Conservation (phyloP, 2,113 vertebrate genomes). For the Ellobius talpinus region DNA sequence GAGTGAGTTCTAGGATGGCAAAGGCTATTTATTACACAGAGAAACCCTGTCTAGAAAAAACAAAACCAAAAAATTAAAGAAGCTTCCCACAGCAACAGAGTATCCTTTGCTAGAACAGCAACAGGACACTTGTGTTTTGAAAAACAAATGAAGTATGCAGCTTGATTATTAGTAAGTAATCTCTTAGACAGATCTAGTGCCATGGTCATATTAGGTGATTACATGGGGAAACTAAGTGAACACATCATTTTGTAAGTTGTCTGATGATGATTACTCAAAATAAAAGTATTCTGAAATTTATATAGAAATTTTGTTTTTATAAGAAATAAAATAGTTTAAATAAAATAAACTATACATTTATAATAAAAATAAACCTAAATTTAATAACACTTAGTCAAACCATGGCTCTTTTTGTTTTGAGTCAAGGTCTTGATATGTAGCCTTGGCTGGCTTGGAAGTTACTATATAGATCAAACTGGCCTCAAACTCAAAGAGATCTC, state of each 20-base stretch:
- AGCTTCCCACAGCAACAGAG: neutral
- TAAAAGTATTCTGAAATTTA: slow-evolving; percentile 18
- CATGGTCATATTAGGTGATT: neutral
- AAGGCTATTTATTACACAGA: neutral
- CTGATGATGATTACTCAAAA: slow-evolving; percentile 45
- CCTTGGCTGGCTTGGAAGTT: neutral
- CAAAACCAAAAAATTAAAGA: neutral
- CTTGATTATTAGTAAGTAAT: neutral
- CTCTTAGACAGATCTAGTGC: neutral
- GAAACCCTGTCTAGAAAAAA: neutral
- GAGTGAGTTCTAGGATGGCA: neutral
- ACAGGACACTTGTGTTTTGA: neutral
- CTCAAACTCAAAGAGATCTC: neutral
- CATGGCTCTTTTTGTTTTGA: slow-evolving; percentile 12
- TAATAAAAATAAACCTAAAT: slow-evolving; percentile 26
- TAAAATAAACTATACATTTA: slow-evolving; percentile 42
- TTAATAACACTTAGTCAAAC: slow-evolving; percentile 20
- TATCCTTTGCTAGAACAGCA: neutral
- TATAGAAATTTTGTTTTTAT: slow-evolving; percentile 13
- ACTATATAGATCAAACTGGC: neutral
- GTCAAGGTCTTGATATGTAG: neutral
- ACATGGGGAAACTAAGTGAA: neutral
- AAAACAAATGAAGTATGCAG: neutral
- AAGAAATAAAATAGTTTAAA: neutral
- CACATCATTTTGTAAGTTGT: slow-evolving; percentile 29